phyloP scores from a whole-genome alignment of 2,113 vertebrate species.

The Sapayoa aenigma region DNA sequence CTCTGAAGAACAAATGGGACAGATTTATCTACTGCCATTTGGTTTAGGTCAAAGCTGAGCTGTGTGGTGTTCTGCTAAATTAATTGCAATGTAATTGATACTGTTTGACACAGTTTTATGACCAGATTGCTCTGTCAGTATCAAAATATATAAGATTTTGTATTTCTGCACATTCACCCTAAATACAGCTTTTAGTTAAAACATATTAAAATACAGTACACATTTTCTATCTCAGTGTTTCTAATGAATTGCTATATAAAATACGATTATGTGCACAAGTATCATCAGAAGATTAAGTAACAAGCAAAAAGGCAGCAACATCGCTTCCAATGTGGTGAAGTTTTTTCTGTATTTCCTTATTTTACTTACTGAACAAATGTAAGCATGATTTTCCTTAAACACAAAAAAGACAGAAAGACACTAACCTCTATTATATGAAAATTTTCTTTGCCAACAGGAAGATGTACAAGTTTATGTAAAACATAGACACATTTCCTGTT shows the following conservation, averaged over 20 bases:
- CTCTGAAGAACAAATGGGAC: slow-evolving; percentile 45
- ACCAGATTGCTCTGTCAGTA: neutral
- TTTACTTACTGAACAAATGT: neutral
- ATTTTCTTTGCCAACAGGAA: neutral
- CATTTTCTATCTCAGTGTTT: slow-evolving; percentile 21
- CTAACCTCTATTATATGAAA: neutral
- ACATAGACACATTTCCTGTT: neutral
- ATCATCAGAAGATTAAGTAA: neutral
- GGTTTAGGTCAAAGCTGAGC: slow-evolving; percentile 47
- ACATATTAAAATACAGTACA: neutral
- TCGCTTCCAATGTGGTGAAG: neutral
- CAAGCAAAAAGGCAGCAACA: neutral
- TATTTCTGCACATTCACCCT: neutral
- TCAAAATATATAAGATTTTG: neutral
- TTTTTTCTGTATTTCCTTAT: neutral
- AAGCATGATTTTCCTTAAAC: neutral
- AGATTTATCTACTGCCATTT: slow-evolving; percentile 42
- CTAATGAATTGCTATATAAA: slow-evolving; percentile 22
- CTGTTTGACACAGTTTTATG: slow-evolving; percentile 45
- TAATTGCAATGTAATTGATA: slow-evolving; percentile 43
- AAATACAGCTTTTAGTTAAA: neutral
- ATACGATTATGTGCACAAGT: neutral
- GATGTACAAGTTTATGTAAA: neutral
- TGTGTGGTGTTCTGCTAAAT: slow-evolving; percentile 21
- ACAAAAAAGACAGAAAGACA: neutral